These are phyloP conservation scores for Otocyon megalotis DNA, from an alignment of 2,113 vertebrate genomes.

Conservation along the genomic window DNA sequence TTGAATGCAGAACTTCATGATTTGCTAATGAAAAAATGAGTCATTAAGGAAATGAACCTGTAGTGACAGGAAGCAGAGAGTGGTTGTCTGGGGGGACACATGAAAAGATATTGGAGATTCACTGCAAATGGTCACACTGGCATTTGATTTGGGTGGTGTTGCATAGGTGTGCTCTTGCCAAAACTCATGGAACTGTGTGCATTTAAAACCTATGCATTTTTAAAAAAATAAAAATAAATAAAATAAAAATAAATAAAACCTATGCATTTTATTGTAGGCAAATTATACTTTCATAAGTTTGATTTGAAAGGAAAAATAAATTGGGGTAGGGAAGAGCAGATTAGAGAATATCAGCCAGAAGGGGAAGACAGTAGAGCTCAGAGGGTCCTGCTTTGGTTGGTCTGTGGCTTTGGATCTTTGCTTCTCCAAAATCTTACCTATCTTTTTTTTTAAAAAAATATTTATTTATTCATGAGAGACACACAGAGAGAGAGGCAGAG, in stretches of 20 bases:
- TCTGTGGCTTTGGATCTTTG: not conserved
- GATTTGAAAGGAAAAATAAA: conserved; percentile 30
- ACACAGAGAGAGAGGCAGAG: too few relatives aligned
- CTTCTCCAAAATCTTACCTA: not conserved
- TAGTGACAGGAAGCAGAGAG: not conserved
- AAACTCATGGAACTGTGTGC: not conserved
- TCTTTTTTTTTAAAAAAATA: not conserved
- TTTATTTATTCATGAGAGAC: too few relatives aligned
- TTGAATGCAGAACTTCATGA: not conserved
- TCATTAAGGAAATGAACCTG: not conserved
- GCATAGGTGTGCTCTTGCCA: not conserved
- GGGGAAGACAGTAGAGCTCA: not conserved
- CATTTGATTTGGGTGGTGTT: not conserved
- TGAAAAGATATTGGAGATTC: not conserved
- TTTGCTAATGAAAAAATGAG: not conserved
- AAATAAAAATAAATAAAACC: not conserved
- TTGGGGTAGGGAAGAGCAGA: not conserved
- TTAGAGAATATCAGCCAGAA: not conserved
- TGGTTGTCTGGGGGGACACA: not conserved
- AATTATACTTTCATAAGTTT: not conserved
- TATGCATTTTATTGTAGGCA: not conserved
- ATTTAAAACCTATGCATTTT: not conserved
- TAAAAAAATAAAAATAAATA: too few relatives aligned
- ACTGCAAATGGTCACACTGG: not conserved
- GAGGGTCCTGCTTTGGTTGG: not conserved